Conservation (phyloP, 2,113 vertebrate species). For the Brachirus orientalis region DNA sequence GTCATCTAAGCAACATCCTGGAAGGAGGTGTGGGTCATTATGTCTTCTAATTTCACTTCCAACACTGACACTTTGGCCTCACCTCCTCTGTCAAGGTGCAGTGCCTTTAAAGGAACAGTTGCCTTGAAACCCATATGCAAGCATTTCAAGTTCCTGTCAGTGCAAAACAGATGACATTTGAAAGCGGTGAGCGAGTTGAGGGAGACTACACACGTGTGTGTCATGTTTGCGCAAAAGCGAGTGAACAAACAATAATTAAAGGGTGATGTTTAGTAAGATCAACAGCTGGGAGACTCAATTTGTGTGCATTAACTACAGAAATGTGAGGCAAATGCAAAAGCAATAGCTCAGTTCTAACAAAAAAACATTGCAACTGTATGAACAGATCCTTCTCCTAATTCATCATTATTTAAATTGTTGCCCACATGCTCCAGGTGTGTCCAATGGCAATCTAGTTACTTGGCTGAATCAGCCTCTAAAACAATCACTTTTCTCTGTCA, state of each 20-base stretch:
- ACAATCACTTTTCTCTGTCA: conserved; percentile 29
- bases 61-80: conserved; percentile 21
- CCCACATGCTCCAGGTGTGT: conserved; percentile 42
- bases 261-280: no score
- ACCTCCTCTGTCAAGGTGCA: conserved; percentile 37
- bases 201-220: no score
- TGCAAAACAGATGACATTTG: conserved; percentile 47
- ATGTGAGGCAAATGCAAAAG: no score
- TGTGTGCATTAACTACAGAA: no score
- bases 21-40: not conserved
- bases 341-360: no score
- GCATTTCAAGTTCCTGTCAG: conserved; percentile 54
- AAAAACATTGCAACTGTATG: no score
- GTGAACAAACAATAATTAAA: no score
- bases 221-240: no score
- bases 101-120: conserved; percentile 41
- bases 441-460: conserved; percentile 21
- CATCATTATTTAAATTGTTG: no score
- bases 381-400: no score
- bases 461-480: conserved; percentile 39
- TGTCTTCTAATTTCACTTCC: conserved; percentile 32
- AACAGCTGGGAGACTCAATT: no score
- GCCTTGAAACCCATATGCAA: conserved; percentile 49
- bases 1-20: conserved; percentile 60
- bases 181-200: conserved; percentile 26